phyloP scores from a whole-genome alignment of 2,888 invertebrate species.

The Lasioglossum pauxillum region DNA sequence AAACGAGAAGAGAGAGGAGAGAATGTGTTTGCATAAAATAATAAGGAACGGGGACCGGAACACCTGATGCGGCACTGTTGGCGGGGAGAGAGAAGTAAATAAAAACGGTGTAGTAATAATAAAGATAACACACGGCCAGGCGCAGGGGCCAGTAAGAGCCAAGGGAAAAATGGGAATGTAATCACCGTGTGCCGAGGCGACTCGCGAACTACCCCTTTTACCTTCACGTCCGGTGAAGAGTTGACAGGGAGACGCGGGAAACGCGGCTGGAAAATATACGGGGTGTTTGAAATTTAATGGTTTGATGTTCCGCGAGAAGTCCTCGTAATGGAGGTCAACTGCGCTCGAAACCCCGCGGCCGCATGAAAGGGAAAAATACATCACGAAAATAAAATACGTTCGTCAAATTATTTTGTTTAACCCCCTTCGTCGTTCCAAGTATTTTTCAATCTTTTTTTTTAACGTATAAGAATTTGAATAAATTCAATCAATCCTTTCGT shows the following conservation, averaged over 20 bases:
- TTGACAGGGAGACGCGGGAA: constrained; percentile 27
- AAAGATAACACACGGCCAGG: constrained; percentile 44
- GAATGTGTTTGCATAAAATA: constrained; percentile 58
- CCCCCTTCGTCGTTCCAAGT: background rate
- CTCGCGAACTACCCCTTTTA: constrained; percentile 43
- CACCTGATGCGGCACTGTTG: constrained; percentile 19
- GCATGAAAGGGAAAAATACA: background rate
- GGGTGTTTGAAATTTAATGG: constrained; percentile 35
- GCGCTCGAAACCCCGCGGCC: background rate
- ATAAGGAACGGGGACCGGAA: constrained; percentile 38
- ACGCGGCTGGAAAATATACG: background rate
- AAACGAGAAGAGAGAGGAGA: constrained; percentile 13
- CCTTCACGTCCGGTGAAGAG: constrained; percentile 24
- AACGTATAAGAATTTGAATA: no score
- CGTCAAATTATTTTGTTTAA: background rate
- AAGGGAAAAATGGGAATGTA: constrained; percentile 50
- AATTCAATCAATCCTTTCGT: background rate
- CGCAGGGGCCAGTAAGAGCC: constrained; percentile 26
- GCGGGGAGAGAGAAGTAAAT: constrained; percentile 19
- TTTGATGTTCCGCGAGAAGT: background rate
- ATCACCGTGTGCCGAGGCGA: constrained; percentile 44
- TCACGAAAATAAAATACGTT: background rate
- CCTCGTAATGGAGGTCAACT: background rate
- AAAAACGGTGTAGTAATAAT: constrained; percentile 46
- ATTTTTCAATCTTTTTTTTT: background rate